Conservation (phyloP, 2,888 invertebrate genomes). For the Cremastinae sp. region DNA sequence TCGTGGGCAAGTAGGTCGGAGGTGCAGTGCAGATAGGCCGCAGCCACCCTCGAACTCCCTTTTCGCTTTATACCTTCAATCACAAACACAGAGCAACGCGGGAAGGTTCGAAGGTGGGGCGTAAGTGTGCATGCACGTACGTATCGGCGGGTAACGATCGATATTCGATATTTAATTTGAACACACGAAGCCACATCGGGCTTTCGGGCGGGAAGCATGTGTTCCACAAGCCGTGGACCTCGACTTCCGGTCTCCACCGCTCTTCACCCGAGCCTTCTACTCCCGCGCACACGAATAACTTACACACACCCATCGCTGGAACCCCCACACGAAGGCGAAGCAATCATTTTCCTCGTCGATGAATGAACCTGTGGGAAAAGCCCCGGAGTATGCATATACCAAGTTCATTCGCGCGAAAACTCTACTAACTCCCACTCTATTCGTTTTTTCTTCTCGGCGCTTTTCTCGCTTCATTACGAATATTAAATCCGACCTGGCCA, state of each 20-base stretch:
- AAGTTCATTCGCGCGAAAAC: constrained; percentile 52
- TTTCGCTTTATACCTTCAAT: constrained; percentile 33
- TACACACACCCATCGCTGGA: constrained; percentile 18
- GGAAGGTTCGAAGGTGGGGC: background rate
- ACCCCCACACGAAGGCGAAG: constrained; percentile 38
- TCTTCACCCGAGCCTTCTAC: constrained; percentile 8
- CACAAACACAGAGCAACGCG: background rate
- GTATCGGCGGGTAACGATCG: constrained; percentile 62
- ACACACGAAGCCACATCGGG: constrained; percentile 60
- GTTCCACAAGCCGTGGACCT: constrained; percentile 52
- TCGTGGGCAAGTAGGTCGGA: constrained; percentile 64
- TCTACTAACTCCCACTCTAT: constrained; percentile 10
- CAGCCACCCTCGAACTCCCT: constrained; percentile 56
- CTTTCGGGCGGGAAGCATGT: constrained; percentile 53
- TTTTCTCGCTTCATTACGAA: constrained; percentile 19
- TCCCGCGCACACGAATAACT: constrained; percentile 3
- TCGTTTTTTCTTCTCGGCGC: constrained; percentile 22
- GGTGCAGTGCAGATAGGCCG: constrained; percentile 62
- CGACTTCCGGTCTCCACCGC: constrained; percentile 57
- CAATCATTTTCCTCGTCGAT: constrained; percentile 51
- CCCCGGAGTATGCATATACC: background rate
- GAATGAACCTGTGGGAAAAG: constrained; percentile 48
- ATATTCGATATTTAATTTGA: constrained; percentile 74
- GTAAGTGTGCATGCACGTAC: background rate
- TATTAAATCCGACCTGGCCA: too few relatives aligned